Percentiles rank a stretch among this genome's conserved stretches.
Evolutionary conservation across 2,888 invertebrate species (phyloP).

Genomic region (Thymelicus lineola): DNA sequence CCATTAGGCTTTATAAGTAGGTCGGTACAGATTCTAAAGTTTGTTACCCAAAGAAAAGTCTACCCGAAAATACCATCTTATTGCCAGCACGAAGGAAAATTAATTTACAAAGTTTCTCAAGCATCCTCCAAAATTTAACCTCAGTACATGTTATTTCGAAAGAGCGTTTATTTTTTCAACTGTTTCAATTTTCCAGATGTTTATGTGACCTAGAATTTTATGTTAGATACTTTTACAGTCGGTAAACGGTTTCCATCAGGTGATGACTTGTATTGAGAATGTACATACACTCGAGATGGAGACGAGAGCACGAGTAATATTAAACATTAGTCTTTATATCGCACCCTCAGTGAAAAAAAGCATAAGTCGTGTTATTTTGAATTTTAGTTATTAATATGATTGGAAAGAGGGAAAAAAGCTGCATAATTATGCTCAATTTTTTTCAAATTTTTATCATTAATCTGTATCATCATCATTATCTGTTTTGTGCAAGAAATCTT

Average conservation of each 20-base stretch:
- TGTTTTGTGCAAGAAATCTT: no score
- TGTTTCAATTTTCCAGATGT: conserved; percentile 10
- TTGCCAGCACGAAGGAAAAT: neutral
- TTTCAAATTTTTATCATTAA: no score
- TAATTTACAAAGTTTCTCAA: conserved; percentile 6
- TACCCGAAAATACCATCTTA: neutral
- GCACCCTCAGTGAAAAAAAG: no score
- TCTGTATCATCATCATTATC: no score
- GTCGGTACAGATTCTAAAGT: neutral
- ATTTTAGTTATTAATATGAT: no score
- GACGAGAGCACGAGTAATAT: no score
- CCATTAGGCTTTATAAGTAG: neutral
- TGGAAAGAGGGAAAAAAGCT: no score
- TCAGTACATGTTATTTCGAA: conserved; percentile 5
- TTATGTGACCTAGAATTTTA: neutral
- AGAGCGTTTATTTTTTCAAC: conserved; percentile 2
- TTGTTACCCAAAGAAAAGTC: neutral
- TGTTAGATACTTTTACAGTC: no score
- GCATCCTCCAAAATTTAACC: conserved; percentile 3
- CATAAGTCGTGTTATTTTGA: no score
- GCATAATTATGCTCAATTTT: no score
- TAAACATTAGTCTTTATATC: no score
- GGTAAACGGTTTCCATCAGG: no score
- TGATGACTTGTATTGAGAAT: neutral
- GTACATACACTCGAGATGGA: neutral